Conservation (phyloP, 2,113 vertebrate species). For the Pan troglodytes region NHGRI_mPanTro3-v2.1_pri NC_072407.2:8756001-8756500, state of each 20-base stretch:
- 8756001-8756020: background rate
- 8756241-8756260: background rate
- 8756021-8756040: background rate
- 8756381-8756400: background rate
- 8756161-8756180: background rate
- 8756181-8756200: background rate
- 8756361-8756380: background rate
- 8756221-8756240: background rate
- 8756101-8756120: background rate
- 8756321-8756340: background rate
- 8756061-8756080: background rate
- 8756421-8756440: slow-evolving; percentile 70
- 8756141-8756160: background rate
- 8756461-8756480: slow-evolving; percentile 59
- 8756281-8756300: background rate
- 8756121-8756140: background rate
- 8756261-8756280: background rate
- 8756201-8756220: background rate
- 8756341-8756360: background rate
- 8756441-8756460: slow-evolving; percentile 52
- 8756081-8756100: background rate
- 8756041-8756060: background rate
- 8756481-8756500: slow-evolving; percentile 18
- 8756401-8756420: background rate
- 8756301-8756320: background rate